Conservation (phyloP, 1,140 invertebrate genomes). For the Scaptomyza hsui region DNA sequence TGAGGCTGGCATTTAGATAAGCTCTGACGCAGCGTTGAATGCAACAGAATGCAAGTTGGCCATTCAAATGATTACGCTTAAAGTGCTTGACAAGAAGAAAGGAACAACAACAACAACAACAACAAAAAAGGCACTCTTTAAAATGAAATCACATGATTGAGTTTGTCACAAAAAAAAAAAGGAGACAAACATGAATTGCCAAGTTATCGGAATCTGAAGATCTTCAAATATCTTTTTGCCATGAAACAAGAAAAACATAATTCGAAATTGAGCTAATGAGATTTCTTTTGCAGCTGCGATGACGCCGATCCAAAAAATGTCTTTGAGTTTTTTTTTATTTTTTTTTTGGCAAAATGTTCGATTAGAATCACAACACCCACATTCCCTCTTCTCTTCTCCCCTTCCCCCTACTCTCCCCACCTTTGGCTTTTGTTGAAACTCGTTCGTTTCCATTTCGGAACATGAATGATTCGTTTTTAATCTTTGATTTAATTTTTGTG, state of each 20-base stretch:
- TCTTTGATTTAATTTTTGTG: constrained; percentile 72
- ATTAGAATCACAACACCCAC: constrained; percentile 59
- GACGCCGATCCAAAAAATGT: constrained; percentile 51
- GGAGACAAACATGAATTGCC: constrained; percentile 13
- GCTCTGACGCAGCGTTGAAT: constrained; percentile 41
- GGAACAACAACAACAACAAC: constrained; percentile 15
- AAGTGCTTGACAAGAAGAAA: constrained; percentile 54
- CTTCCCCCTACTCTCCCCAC: neutral
- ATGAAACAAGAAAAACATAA: constrained; percentile 45
- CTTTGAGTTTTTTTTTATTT: constrained; percentile 14
- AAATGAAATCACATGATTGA: constrained; percentile 61
- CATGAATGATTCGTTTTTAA: constrained; percentile 81
- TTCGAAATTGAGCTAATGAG: constrained; percentile 71
- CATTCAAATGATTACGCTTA: constrained; percentile 74
- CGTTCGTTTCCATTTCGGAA: constrained; percentile 54
- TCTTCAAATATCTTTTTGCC: constrained; percentile 43
- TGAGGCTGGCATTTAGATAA: constrained; percentile 84
- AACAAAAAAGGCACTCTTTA: neutral
- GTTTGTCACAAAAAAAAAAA: constrained; percentile 48
- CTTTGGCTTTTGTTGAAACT: constrained; percentile 19
- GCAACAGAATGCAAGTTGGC: constrained; percentile 57
- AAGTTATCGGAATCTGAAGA: constrained; percentile 38
- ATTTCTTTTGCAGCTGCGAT: constrained; percentile 56
- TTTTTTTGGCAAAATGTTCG: constrained; percentile 48
- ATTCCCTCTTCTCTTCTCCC: neutral